Conservation (phyloP, 2,797 vertebrate species). For the Peromyscus nudipes region DNA sequence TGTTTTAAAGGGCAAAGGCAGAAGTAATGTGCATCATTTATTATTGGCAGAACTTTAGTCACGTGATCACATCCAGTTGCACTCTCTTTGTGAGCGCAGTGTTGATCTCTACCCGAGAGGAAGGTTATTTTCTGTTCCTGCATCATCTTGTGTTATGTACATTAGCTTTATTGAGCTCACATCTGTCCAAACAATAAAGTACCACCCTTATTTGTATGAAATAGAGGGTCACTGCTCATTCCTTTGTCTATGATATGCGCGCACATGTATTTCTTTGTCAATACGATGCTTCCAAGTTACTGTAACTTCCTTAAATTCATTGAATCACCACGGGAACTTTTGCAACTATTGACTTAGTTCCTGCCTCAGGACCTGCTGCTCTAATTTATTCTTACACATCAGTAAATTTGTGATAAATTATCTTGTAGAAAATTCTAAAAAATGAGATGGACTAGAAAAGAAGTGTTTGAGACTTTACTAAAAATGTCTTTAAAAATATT, state of each 20-base stretch:
- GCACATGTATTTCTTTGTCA: background rate
- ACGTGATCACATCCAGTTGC: background rate
- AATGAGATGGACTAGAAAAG: constrained; percentile 16
- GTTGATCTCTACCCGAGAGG: background rate
- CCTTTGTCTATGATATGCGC: background rate
- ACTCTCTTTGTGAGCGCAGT: background rate
- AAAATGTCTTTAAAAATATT: constrained; percentile 19
- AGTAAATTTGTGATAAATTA: background rate
- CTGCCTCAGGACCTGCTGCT: background rate
- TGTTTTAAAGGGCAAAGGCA: background rate
- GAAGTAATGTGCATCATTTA: background rate
- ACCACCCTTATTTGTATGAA: background rate
- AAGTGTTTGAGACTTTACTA: background rate
- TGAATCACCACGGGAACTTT: background rate
- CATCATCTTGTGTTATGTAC: background rate
- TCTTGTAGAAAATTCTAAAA: constrained; percentile 1
- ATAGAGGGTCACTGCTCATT: background rate
- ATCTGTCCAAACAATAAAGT: background rate
- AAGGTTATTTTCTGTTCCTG: background rate
- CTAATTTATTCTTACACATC: background rate
- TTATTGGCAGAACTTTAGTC: background rate
- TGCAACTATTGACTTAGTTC: background rate
- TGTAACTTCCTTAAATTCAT: background rate
- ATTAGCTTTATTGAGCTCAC: background rate
- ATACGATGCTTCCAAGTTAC: constrained; percentile 2